Evolutionary conservation across 2,113 vertebrate species (phyloP).

Genomic region (Mus spicilegus): DNA sequence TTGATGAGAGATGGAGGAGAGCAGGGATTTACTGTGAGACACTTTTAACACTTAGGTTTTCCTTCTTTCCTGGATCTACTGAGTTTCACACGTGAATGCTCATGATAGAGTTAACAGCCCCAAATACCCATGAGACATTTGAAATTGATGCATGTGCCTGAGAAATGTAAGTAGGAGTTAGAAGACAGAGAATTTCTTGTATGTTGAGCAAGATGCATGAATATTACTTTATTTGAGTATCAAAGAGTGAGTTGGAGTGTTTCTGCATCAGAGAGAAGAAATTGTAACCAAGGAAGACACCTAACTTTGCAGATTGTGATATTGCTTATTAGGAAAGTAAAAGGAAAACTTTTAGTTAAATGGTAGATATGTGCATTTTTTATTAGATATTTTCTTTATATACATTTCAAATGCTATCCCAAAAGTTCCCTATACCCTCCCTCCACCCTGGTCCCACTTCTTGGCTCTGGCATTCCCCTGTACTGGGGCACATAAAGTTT

Average conservation of each 20-base stretch:
- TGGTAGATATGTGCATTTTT: background rate
- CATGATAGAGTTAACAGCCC: too few relatives aligned
- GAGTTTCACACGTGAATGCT: background rate
- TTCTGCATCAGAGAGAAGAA: background rate
- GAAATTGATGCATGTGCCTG: background rate
- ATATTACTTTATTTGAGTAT: background rate
- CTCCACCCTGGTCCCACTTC: too few relatives aligned
- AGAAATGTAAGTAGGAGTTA: background rate
- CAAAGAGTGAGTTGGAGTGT: background rate
- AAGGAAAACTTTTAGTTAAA: background rate
- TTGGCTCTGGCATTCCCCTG: too few relatives aligned
- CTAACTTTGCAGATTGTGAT: background rate
- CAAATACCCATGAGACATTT: background rate
- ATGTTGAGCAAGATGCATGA: background rate
- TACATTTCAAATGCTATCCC: too few relatives aligned
- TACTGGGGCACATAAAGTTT: too few relatives aligned
- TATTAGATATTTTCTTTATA: too few relatives aligned
- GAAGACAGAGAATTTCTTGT: background rate
- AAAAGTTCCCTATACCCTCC: too few relatives aligned
- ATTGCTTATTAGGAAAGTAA: background rate
- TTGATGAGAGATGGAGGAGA: background rate
- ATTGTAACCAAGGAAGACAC: background rate
- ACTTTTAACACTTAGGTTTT: background rate
- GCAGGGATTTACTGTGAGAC: background rate
- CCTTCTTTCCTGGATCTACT: background rate